phyloP scores from a whole-genome alignment of 2,888 invertebrate species.

The Ochropacha duplaris region DNA sequence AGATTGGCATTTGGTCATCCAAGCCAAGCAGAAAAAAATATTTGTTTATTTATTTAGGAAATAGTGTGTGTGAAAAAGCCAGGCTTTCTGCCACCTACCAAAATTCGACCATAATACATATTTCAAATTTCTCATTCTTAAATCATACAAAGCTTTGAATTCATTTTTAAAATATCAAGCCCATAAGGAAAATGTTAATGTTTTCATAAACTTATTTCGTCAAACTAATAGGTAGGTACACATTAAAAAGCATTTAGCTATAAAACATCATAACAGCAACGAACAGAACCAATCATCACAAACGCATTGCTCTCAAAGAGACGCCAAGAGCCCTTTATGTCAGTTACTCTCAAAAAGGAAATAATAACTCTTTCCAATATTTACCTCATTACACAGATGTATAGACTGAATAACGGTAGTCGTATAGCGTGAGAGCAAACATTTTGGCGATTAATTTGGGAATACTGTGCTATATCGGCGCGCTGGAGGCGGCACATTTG shows the following conservation, averaged over 20 bases:
- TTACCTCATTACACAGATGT: conserved; percentile 61
- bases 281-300: background rate
- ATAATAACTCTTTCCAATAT: conserved; percentile 51
- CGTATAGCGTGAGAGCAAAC: conserved; percentile 72
- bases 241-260: background rate
- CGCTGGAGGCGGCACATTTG: conserved; percentile 79
- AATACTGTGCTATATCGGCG: conserved; percentile 71
- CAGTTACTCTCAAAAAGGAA: conserved; percentile 33
- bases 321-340: conserved; percentile 30
- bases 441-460: conserved; percentile 79
- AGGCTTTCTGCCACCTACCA: too few species aligned
- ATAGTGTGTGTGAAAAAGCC: too few species aligned
- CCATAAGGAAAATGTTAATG: too few species aligned
- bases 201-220: too few species aligned
- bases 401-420: conserved; percentile 57
- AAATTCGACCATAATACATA: too few species aligned
- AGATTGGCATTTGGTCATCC: too few species aligned
- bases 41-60: too few species aligned
- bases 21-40: too few species aligned
- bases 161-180: too few species aligned
- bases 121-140: too few species aligned
- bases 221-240: background rate
- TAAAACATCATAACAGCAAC: background rate
- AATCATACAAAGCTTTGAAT: too few species aligned
- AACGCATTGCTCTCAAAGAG: background rate